phyloP scores from a whole-genome alignment of 1,140 invertebrate genomes.

The Notospermus geniculatus region DNA sequence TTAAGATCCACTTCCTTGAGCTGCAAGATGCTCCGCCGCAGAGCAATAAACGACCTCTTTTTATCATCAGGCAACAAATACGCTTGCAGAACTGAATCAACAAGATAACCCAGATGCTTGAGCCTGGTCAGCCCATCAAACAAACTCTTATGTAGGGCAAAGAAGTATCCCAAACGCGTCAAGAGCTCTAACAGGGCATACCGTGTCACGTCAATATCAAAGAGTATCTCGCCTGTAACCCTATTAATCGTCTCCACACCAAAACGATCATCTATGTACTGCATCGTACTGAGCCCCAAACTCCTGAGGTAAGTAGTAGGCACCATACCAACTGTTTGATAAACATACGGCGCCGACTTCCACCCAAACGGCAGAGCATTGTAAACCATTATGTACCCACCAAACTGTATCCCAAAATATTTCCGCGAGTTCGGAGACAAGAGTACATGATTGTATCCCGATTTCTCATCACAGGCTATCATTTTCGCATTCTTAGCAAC shows the following conservation, averaged over 20 bases:
- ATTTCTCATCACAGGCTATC: constrained; percentile 17
- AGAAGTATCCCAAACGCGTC: too few relatives aligned
- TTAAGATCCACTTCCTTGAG: too few relatives aligned
- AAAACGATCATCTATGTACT: constrained; percentile 7
- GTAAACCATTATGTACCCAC: neutral
- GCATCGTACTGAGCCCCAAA: neutral
- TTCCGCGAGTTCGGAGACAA: neutral
- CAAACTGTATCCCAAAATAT: neutral
- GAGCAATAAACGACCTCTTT: too few relatives aligned
- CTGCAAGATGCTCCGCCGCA: too few relatives aligned
- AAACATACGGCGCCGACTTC: neutral
- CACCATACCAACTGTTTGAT: constrained; percentile 9
- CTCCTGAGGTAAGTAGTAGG: neutral
- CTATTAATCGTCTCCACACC: neutral
- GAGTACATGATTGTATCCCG: constrained; percentile 3
- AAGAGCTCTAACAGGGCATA: too few relatives aligned
- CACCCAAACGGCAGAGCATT: constrained; percentile 2
- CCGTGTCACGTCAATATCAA: too few relatives aligned
- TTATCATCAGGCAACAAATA: too few relatives aligned
- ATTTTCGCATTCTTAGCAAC: constrained; percentile 11
- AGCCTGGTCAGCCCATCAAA: too few relatives aligned
- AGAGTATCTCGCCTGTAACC: too few relatives aligned
- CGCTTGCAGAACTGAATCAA: too few relatives aligned
- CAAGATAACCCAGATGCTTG: too few relatives aligned
- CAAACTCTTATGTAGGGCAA: too few relatives aligned